Evolutionary conservation across 2,113 vertebrate genomes (phyloP).

Genomic region (Kobus ellipsiprymnus): DNA sequence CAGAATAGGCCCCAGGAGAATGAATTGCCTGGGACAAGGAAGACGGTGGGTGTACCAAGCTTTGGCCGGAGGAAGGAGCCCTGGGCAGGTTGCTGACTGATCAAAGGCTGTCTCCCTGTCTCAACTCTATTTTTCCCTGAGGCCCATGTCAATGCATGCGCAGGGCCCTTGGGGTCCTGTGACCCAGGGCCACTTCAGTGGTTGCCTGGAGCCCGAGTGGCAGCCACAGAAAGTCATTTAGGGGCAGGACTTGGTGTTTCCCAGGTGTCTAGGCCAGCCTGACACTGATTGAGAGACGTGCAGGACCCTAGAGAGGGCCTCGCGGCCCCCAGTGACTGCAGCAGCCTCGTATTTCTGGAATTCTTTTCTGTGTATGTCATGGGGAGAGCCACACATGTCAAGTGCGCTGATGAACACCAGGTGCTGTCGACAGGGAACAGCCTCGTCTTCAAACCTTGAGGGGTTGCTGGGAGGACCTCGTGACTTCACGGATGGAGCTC

Average conservation of each 20-base stretch:
- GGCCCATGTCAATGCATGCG: not conserved
- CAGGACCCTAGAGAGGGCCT: not conserved
- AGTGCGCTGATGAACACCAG: not conserved
- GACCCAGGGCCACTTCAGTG: not conserved
- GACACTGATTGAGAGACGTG: not conserved
- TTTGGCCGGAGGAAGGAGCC: not conserved
- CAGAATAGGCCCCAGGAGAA: not conserved
- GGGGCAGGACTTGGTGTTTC: not conserved
- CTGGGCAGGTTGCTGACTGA: not conserved
- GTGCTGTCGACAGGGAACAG: not conserved
- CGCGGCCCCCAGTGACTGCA: rapidly evolving
- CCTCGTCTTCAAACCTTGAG: not conserved
- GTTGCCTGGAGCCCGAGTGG: not conserved
- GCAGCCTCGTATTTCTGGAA: not conserved
- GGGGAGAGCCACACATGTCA: not conserved
- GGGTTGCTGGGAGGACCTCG: not conserved
- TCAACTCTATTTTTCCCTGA: not conserved
- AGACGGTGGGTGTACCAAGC: rapidly evolving
- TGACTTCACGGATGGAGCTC: not conserved
- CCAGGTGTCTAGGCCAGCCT: not conserved
- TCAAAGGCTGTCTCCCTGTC: not conserved
- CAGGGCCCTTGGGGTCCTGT: not conserved
- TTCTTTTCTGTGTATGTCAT: not conserved
- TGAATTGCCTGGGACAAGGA: not conserved
- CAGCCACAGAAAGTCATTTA: not conserved